Percentiles rank a stretch among this genome's conserved stretches.
phyloP scores from a whole-genome alignment of 1,140 invertebrate species.

The Nautilus pompilius region DNA sequence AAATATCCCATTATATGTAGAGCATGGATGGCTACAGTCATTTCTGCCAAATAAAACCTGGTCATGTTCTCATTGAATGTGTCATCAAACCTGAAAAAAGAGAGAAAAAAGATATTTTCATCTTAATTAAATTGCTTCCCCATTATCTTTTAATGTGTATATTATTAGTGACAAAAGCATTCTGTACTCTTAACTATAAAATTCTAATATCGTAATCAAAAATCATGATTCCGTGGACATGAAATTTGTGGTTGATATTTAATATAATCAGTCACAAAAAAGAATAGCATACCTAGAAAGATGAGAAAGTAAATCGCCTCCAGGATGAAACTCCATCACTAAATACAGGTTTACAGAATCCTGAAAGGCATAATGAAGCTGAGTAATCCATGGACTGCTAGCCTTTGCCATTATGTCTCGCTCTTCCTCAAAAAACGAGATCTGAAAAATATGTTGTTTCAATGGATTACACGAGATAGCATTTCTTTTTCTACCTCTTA shows the following conservation, averaged over 20 bases:
- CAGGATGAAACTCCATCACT: slow-evolving; percentile 99
- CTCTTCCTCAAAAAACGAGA: slow-evolving; percentile 51
- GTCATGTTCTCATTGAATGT: slow-evolving; percentile 93
- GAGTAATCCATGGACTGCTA: slow-evolving; percentile 78
- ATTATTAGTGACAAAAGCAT: too few relatives aligned
- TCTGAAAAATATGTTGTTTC: too few relatives aligned
- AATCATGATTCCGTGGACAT: too few relatives aligned
- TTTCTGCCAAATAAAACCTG: slow-evolving; percentile 97
- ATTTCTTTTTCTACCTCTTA: too few relatives aligned
- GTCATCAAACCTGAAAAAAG: slow-evolving; percentile 61
- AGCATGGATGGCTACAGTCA: slow-evolving; percentile 94
- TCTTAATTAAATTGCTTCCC: too few relatives aligned
- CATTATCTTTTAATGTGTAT: too few relatives aligned
- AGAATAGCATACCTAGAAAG: slow-evolving; percentile 80
- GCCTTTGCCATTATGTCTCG: slow-evolving; percentile 49
- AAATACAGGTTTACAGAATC: slow-evolving; percentile 72
- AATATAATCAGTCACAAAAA: too few relatives aligned
- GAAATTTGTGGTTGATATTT: too few relatives aligned
- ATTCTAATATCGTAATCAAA: too few relatives aligned
- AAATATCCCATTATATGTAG: slow-evolving; percentile 99
- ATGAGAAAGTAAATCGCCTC: slow-evolving; percentile 96
- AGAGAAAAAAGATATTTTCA: slow-evolving; percentile 1
- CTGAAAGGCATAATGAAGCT: slow-evolving; percentile 93
- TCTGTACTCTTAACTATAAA: too few relatives aligned
- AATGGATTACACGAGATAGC: too few relatives aligned